Percentiles rank a stretch among this genome's conserved stretches.
These are phyloP conservation scores for Numenius phaeopus DNA, from an alignment of 2,797 vertebrate genomes.

Conservation along the genomic window DNA sequence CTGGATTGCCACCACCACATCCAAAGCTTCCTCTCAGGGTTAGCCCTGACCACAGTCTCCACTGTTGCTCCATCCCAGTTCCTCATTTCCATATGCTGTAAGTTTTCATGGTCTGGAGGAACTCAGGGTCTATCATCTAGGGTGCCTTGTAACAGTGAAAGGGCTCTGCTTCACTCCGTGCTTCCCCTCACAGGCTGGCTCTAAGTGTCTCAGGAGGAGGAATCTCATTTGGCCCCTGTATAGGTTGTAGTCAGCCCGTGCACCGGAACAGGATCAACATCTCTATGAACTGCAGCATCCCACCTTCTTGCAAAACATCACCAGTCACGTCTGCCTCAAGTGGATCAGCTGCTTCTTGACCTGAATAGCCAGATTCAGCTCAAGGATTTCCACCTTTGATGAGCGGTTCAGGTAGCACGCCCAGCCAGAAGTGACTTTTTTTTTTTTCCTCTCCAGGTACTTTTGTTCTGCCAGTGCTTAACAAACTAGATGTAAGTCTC, in stretches of 20 bases:
- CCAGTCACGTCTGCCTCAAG: neutral
- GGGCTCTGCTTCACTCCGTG: neutral
- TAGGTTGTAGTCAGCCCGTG: neutral
- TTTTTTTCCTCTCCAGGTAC: neutral
- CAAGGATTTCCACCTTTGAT: neutral
- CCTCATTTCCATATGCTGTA: neutral
- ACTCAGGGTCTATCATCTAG: neutral
- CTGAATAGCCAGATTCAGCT: neutral
- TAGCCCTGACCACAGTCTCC: neutral
- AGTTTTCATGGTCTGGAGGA: neutral
- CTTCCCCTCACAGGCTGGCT: neutral
- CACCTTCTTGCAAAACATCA: neutral
- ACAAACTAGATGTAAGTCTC: neutral
- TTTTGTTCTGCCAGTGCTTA: neutral
- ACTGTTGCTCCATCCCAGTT: neutral
- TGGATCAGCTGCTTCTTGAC: neutral
- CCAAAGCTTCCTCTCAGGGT: neutral
- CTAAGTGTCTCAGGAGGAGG: neutral
- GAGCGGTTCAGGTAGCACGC: neutral
- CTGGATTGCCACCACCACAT: neutral
- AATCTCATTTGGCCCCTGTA: neutral
- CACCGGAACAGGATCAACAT: neutral
- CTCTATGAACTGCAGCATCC: neutral
- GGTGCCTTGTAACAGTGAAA: neutral
- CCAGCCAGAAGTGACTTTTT: neutral